Evolutionary conservation across 2,113 vertebrate genomes (phyloP).

Genomic region (Engraulis encrasicolus): DNA sequence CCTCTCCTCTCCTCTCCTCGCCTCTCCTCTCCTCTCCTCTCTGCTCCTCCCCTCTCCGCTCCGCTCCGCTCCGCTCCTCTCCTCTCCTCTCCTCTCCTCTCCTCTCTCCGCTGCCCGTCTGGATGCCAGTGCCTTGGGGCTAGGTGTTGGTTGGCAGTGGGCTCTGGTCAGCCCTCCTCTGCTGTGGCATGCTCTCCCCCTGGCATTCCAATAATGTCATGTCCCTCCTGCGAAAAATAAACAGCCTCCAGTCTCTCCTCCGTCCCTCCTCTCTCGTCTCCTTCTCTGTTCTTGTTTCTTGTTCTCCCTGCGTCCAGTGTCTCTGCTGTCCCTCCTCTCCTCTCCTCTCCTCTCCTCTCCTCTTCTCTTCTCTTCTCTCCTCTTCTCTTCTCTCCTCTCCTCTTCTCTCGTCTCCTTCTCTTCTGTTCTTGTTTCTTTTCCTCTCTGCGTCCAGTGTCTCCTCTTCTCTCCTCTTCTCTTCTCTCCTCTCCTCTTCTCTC

Average conservation of each 20-base stretch:
- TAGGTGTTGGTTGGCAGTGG: neutral
- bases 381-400: neutral
- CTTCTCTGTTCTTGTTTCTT: neutral
- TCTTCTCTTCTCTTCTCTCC: too few relatives aligned
- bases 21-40: neutral
- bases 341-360: neutral
- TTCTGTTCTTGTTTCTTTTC: too few relatives aligned
- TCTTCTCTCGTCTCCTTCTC: neutral
- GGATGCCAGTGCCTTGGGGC: neutral
- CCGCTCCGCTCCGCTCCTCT: neutral
- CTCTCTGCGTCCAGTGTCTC: slow-evolving; percentile 25
- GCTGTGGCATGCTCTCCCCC: neutral
- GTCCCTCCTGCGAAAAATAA: slow-evolving; percentile 22
- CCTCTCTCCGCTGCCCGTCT: too few relatives aligned
- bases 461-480: neutral
- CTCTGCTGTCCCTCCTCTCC: neutral
- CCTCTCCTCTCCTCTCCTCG: neutral
- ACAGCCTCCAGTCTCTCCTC: slow-evolving; percentile 30
- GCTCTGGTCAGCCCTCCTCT: slow-evolving; percentile 30
- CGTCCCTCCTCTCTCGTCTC: neutral
- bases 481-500: too few relatives aligned
- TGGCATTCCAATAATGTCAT: slow-evolving; percentile 29
- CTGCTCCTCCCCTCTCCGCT: neutral
- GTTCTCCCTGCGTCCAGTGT: too few relatives aligned
- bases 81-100: slow-evolving; percentile 10